Conservation (phyloP, 2,797 vertebrate species). For the Limosa lapponica region DNA sequence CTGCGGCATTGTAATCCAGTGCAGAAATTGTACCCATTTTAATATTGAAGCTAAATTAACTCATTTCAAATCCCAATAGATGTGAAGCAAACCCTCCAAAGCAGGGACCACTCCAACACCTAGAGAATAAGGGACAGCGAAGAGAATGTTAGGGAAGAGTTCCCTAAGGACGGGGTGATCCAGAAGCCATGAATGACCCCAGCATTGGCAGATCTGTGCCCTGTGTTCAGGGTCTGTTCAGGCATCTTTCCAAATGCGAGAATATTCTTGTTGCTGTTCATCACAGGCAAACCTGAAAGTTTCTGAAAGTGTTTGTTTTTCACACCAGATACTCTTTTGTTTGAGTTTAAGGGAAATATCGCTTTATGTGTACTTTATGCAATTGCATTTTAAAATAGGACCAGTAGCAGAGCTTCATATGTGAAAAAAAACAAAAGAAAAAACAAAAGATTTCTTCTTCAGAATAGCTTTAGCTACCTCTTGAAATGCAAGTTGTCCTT, state of each 20-base stretch:
- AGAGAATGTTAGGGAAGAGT: background rate
- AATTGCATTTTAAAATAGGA: background rate
- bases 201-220: background rate
- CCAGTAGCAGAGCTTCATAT: background rate
- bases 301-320: background rate
- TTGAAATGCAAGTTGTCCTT: background rate
- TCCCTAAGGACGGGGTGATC: background rate
- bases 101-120: background rate
- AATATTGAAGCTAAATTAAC: background rate
- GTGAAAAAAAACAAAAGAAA: background rate
- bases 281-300: background rate
- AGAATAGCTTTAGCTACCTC: background rate
- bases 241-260: background rate
- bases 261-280: background rate
- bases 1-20: background rate
- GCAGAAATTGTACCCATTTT: background rate
- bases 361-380: background rate
- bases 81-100: background rate
- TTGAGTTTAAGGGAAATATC: background rate
- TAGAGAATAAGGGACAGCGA: background rate
- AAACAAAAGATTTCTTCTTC: background rate
- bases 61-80: background rate
- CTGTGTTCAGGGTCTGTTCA: background rate
- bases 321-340: background rate
- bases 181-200: background rate